Evolutionary conservation across 1,140 invertebrate genomes (phyloP), one percentile per base, ranked within the genome.

Genomic region (Drosophila ohnishii): DNA sequence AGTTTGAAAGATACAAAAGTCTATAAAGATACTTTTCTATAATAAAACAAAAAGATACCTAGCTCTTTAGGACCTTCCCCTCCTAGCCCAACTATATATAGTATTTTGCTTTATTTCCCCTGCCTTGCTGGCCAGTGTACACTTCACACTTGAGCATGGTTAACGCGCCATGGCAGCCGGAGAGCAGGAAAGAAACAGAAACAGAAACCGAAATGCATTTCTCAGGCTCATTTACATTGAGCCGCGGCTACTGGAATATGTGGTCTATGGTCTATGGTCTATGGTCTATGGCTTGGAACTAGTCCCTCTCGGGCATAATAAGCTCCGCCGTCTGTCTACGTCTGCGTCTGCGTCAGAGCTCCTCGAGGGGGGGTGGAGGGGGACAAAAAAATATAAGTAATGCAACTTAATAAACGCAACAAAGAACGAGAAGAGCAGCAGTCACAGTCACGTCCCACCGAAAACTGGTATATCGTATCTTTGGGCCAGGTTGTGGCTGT

Each of bases 141-240:
- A 32, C 51, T 58, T 37, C 13, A 40, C 37, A 59, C 57, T 59
- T 25, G 42, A 45, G 47, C 63, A 44, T 75, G 60, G 64, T 66
- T 73, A 80, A 79, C 76, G 50, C 69, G 63, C 48, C 63, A 34
- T 81, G 79, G 73, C 66, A 76, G 78, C 74, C 47, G 48, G 28
- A 25, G 28, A 62, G 63, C 25, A 3, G 56, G 37, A 40, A 25
- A 11, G 19, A n/a, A 56, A 56, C 34, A 56, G 53, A 56, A 40
- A 58, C 51, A n/a, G 28, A 28, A 34, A 42, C 25, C 32, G 40
- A 73, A 72, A 73, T 73, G 67, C 67, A 74, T 82, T 86, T 86
- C 82, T 86, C 82, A 86, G 82, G 82, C 82, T 86, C 83, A 86
- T 86, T 86, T 86, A 87, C 82, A 86, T 86, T 81, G 77, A 79